Evolutionary conservation across 1,140 invertebrate species (phyloP).

Genomic region (Macrosteles quadrilineatus): DNA sequence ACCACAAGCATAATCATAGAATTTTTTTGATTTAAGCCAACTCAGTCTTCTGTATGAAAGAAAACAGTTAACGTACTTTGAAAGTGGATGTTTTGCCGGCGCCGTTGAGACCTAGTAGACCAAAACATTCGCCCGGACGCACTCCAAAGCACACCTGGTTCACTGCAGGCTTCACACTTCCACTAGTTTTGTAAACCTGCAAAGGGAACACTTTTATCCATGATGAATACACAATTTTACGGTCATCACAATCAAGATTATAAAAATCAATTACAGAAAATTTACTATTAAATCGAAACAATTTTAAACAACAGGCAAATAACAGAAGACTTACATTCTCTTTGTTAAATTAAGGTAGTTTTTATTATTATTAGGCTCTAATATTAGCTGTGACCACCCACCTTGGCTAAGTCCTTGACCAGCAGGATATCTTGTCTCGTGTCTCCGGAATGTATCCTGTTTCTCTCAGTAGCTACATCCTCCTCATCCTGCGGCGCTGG

Average conservation of each 20-base stretch:
- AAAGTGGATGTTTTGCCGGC: conserved; percentile 93
- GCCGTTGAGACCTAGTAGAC: conserved; percentile 78
- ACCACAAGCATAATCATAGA: no score
- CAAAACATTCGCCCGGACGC: conserved; percentile 79
- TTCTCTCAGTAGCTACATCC: conserved; percentile 39
- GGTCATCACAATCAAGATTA: neutral
- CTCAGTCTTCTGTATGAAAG: no score
- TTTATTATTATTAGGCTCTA: neutral
- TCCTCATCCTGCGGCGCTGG: conserved; percentile 30
- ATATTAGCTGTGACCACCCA: neutral
- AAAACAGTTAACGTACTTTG: no score
- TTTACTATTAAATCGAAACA: no score
- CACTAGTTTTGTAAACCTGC: conserved; percentile 37
- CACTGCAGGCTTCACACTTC: conserved; percentile 57
- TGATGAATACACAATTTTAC: no score
- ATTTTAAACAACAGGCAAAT: no score
- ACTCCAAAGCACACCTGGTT: conserved; percentile 71
- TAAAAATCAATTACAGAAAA: no score
- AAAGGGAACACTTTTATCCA: neutral
- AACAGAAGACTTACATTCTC: no score
- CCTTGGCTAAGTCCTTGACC: conserved; percentile 37
- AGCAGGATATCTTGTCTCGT: conserved; percentile 34
- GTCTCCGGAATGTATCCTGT: conserved; percentile 24
- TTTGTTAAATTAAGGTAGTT: conserved; percentile 16
- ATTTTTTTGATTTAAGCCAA: no score